Base-by-base conservation (phyloP, 2,797 vertebrate genomes). In the Oryzias dopingdopingensis region DNA sequence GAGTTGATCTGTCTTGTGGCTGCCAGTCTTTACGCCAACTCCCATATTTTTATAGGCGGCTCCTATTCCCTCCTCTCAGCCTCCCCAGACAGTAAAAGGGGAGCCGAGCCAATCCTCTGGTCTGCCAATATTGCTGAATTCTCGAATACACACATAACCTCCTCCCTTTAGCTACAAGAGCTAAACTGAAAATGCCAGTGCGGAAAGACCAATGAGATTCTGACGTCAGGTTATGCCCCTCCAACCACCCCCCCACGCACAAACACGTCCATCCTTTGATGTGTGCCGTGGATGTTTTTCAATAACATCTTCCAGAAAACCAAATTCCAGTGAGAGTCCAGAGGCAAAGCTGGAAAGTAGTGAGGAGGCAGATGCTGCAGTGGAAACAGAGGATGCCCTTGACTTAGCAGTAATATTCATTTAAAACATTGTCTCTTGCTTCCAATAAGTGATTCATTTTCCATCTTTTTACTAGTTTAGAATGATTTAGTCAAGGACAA, bases 41-140 rank as follows among this genome's bases (percentile, higher is more conserved):
- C 59, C 58, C 59, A 53, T 69, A 66, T 72, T 58, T 80, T 70
- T 60, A 62, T 43, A 67, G 56, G 45, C 57, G 52, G 58, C 56
- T 56, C 52, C 50, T 4, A 12, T 29, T 23, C 29, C 49, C 55
- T 44, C 58, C 42, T 45, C 44, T 45, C 63, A 75, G 55, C 58
- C 64, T 55, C 63, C 56, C 26, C 12, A 58, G 3, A 81, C 68
- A 66, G 59, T 61, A 59, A 76, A 80, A 69, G 78, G 48, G 60
- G 74, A 79, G 66, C 74, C 75, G 82, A 72, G 43, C 70, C 77
- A 82, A 84, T 83, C 76, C 83, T 79, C 76, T 49, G 20, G 14
- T 70, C 72, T 69, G 77, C 76, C 85, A 79, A 82, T 87, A 86
- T 81, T 70, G 79, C 72, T 69, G 77, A 86, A 82, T 87, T 85